Base-by-base conservation (phyloP, 2,888 invertebrate species). In the Lasius fuliginosus region DNA sequence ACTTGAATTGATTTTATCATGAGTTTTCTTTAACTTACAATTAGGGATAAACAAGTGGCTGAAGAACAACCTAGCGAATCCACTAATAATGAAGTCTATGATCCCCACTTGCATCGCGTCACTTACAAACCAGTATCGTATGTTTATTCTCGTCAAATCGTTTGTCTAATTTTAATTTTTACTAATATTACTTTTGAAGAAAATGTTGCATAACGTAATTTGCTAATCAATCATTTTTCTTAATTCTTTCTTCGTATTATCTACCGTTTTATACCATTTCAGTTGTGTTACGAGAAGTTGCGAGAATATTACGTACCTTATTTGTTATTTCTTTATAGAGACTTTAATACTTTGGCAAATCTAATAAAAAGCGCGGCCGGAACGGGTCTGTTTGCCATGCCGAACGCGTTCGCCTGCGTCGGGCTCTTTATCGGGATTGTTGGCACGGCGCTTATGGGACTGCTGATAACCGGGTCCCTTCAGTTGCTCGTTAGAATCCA, bases 381-480 rank as follows among this genome's bases (percentile, higher is more conserved):
- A 1, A 91, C 92, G 0, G 92, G 92, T 6, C 84, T 93, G 6
- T 93, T 93, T 42, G 90, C 92, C 0, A 89, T 93, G 88, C 92
- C 92, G 0, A 88, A 91, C 60, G 92, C 93, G 8, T 93, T 91
- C n/a, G 89, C 90, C 0, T 87, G 88, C 69, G 92, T 93, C 23
- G 93, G 93, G 18, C 85, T 93, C 74, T 8, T 90, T 3, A 30
- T 89, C 23, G 93, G 93, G 15, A 87, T 92, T 6, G 23, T 90
- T 8, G 91, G 92, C 9, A 92, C 91, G 2, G 71, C 87, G 33
- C 18, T 91, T 6, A 86, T 92, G 84, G 92, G 92, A 46, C 11
- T 92, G 12, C 64, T 92, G 15, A 89, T 92, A 23, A 89, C 90
- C 0, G 65, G 81, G n/a, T 87, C 89, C 0, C 87, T 92, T 6